A percentile compares a stretch with the other conserved stretches of the same genome.
These are phyloP conservation scores for Vollenhovia emeryi DNA, from an alignment of 1,140 invertebrate genomes.

Conservation along the genomic window DNA sequence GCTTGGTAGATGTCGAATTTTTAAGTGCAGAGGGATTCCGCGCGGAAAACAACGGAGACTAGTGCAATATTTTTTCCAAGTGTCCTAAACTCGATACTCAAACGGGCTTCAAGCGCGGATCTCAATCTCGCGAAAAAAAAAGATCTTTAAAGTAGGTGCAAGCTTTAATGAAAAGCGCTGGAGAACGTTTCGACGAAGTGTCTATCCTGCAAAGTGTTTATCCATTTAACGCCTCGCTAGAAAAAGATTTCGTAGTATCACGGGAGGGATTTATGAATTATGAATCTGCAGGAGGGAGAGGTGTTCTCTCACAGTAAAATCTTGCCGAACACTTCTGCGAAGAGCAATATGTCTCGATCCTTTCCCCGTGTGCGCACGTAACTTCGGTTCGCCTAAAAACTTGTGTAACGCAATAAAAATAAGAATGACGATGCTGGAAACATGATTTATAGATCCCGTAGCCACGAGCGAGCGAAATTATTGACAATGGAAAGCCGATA, in stretches of 20 bases:
- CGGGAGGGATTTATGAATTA: slow-evolving; percentile 4
- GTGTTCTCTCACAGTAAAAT: background rate
- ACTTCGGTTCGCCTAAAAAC: slow-evolving; percentile 11
- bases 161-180: slow-evolving; percentile 1
- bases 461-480: background rate
- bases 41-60: background rate
- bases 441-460: slow-evolving; percentile 4
- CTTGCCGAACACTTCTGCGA: slow-evolving; percentile 2
- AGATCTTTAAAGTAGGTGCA: background rate
- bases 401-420: background rate
- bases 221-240: slow-evolving; percentile 9
- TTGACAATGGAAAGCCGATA: background rate
- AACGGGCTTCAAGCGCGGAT: background rate
- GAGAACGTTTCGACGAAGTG: slow-evolving; percentile 4
- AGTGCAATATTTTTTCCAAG: slow-evolving; percentile 41
- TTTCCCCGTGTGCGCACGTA: background rate
- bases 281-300: background rate
- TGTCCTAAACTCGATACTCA: slow-evolving; percentile 15
- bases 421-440: background rate
- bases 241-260: slow-evolving; percentile 9
- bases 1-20: slow-evolving; percentile 30
- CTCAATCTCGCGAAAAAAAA: slow-evolving; percentile 7
- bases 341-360: background rate
- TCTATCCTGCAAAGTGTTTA: slow-evolving; percentile 31
- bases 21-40: background rate